Evolutionary conservation across 2,888 invertebrate genomes (phyloP).

Genomic region (Caenorhabditis japonica): DNA sequence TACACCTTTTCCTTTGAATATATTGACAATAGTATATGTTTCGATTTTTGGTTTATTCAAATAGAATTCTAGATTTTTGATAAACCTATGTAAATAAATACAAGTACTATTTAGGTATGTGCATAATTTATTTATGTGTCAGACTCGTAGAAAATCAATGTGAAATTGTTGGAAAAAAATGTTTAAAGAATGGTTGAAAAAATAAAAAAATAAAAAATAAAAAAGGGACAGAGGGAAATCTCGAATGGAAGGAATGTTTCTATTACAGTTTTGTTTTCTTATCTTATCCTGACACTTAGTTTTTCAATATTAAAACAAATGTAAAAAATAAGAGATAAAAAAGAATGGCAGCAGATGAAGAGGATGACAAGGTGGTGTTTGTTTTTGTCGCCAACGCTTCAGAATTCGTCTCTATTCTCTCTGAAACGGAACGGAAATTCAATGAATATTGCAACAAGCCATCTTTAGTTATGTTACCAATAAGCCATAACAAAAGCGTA

Average conservation of each 20-base stretch:
- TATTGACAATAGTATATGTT: too few species aligned
- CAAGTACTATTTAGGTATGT: constrained; percentile 4
- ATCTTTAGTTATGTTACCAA: constrained; percentile 23
- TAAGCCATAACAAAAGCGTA: constrained; percentile 30
- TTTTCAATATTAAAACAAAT: constrained; percentile 24
- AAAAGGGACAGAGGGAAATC: not conserved
- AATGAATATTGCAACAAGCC: constrained; percentile 3
- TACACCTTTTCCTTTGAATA: constrained; percentile 1
- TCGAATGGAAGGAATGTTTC: not conserved
- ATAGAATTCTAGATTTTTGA: too few species aligned
- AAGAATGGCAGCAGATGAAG: constrained; percentile 15
- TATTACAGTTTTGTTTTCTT: not conserved
- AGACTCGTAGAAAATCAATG: constrained; percentile 21
- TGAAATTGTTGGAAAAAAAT: too few species aligned
- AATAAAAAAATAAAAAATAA: not conserved
- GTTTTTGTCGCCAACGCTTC: constrained; percentile 45
- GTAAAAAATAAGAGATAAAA: constrained; percentile 10
- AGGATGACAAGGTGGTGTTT: constrained; percentile 17
- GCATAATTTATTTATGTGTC: constrained; percentile 9
- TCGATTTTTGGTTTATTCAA: too few species aligned
- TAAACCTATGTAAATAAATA: too few species aligned
- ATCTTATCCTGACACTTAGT: too few species aligned
- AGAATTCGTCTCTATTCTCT: constrained; percentile 53
- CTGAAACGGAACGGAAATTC: constrained; percentile 44
- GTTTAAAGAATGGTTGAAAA: constrained; percentile 9